These are phyloP conservation scores for Sycophaga agraensis DNA, from an alignment of 1,140 invertebrate genomes.

Conservation along the genomic window DNA sequence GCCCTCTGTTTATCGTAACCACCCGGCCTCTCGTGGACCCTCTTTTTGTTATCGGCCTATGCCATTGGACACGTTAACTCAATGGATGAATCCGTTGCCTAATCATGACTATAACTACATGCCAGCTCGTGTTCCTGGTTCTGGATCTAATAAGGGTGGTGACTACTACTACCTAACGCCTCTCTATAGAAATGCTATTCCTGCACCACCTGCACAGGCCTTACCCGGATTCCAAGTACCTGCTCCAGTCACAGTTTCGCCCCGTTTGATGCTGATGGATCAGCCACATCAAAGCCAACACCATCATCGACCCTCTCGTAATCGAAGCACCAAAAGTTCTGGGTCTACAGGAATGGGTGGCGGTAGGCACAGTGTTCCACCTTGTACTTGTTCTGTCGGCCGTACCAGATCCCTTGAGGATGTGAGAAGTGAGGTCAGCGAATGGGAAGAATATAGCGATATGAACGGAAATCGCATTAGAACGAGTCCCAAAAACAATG, in stretches of 20 bases:
- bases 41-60: conserved; percentile 65
- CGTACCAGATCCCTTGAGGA: conserved; percentile 71
- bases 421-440: conserved; percentile 65
- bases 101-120: conserved; percentile 58
- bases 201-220: conserved; percentile 54
- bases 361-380: conserved; percentile 45
- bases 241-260: conserved; percentile 37
- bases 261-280: conserved; percentile 56
- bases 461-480: conserved; percentile 61
- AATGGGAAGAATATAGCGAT: conserved; percentile 63
- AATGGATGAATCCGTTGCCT: conserved; percentile 45
- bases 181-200: conserved; percentile 66
- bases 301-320: conserved; percentile 23
- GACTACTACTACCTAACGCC: conserved; percentile 73
- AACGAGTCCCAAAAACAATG: conserved; percentile 47
- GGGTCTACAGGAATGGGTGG: conserved; percentile 37
- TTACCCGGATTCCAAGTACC: conserved; percentile 48
- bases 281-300: neutral
- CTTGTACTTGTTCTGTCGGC: conserved; percentile 62
- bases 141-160: conserved; percentile 60
- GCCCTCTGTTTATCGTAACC: conserved; percentile 63
- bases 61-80: conserved; percentile 45
- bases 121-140: conserved; percentile 48
- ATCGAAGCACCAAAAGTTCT: conserved; percentile 46
- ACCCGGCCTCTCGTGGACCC: conserved; percentile 44